Evolutionary conservation across 1,140 invertebrate genomes (phyloP).

Genomic region (Drosophila bifasciata): DNA sequence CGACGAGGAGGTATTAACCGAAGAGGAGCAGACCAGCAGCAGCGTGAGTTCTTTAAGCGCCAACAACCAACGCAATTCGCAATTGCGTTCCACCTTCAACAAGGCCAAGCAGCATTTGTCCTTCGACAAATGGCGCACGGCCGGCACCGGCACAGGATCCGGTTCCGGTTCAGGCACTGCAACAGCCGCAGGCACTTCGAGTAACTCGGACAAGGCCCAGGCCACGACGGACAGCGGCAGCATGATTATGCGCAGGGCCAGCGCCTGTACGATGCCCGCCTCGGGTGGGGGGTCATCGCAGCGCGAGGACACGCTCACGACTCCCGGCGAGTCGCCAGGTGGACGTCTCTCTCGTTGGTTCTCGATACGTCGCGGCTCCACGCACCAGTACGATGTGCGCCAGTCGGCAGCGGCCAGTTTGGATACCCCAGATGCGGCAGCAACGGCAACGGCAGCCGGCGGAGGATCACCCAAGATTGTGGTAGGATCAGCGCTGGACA

Average conservation of each 20-base stretch:
- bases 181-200: slow-evolving; percentile 56
- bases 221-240: slow-evolving; percentile 25
- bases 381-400: slow-evolving; percentile 90
- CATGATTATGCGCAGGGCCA: slow-evolving; percentile 74
- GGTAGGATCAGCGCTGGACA: slow-evolving; percentile 37
- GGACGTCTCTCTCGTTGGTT: slow-evolving; percentile 92
- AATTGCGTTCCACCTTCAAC: slow-evolving; percentile 83
- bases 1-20: slow-evolving; percentile 66
- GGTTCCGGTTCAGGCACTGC: slow-evolving; percentile 24
- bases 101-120: slow-evolving; percentile 84
- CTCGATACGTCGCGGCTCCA: slow-evolving; percentile 91
- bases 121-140: slow-evolving; percentile 84
- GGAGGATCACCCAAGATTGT: background rate
- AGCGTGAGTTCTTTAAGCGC: slow-evolving; percentile 78
- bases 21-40: slow-evolving; percentile 79
- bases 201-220: background rate
- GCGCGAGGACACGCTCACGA: slow-evolving; percentile 73
- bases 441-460: background rate
- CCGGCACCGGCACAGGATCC: slow-evolving; percentile 68
- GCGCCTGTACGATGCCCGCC: slow-evolving; percentile 81
- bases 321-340: slow-evolving; percentile 87
- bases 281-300: slow-evolving; percentile 65
- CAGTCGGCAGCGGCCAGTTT: slow-evolving; percentile 73
- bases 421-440: slow-evolving; percentile 67
- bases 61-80: slow-evolving; percentile 81